phyloP scores from a whole-genome alignment of 2,113 vertebrate genomes.

The Macrotis lagotis region DNA sequence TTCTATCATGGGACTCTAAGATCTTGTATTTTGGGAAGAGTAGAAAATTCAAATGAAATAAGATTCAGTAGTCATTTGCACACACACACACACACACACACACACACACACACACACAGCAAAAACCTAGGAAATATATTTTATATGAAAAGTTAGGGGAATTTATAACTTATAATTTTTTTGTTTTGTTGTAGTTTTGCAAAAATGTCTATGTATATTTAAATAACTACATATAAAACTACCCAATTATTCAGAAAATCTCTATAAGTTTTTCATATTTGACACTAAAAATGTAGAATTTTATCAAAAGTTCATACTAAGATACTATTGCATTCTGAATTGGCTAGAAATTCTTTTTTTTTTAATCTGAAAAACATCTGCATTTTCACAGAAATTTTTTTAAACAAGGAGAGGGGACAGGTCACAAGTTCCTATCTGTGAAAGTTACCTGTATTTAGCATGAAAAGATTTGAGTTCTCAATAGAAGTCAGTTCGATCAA shows the following conservation, averaged over 20 bases:
- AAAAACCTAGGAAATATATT: not conserved
- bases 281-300: slow-evolving; percentile 11
- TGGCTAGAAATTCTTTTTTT: slow-evolving; percentile 14
- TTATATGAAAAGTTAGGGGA: not conserved
- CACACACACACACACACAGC: not conserved
- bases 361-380: slow-evolving; percentile 45
- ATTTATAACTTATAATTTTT: not conserved
- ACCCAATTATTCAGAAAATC: not conserved
- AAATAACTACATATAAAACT: not conserved
- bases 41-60: not conserved
- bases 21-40: not conserved
- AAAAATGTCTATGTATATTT: not conserved
- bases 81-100: not conserved
- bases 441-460: slow-evolving; percentile 56
- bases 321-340: slow-evolving; percentile 1
- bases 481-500: slow-evolving; percentile 56
- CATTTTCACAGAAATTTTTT: slow-evolving; percentile 57
- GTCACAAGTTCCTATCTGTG: slow-evolving; percentile 51
- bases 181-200: not conserved
- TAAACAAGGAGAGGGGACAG: slow-evolving; percentile 36
- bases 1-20: not conserved
- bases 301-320: not conserved
- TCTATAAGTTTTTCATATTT: not conserved
- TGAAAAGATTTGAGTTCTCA: slow-evolving; percentile 41
- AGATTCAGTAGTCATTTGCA: not conserved